Conservation (phyloP, 2,113 vertebrate genomes). For the Callionymus lyra region DNA sequence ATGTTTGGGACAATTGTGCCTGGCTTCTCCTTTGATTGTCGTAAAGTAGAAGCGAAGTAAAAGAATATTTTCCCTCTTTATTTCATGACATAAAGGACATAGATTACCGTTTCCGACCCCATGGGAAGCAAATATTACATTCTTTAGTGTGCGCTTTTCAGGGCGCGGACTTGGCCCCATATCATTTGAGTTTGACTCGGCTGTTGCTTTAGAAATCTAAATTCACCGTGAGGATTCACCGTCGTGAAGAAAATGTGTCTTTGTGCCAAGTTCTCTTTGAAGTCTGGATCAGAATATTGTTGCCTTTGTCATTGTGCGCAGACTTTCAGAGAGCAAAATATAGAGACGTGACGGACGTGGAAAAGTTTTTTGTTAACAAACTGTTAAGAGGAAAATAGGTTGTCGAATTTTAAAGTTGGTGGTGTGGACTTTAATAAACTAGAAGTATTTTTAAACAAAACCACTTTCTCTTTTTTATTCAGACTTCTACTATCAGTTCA, state of each 20-base stretch:
- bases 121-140: slow-evolving; percentile 91
- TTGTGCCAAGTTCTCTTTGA: slow-evolving; percentile 91
- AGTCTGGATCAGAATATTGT: slow-evolving; percentile 86
- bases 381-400: no score
- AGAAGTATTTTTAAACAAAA: no score
- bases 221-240: slow-evolving; percentile 99
- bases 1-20: slow-evolving; percentile 47
- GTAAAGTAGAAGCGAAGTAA: slow-evolving; percentile 48
- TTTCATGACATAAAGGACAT: slow-evolving; percentile 55
- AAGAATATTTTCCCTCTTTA: slow-evolving; percentile 60
- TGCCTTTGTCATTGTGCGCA: slow-evolving; percentile 62
- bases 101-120: slow-evolving; percentile 65
- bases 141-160: slow-evolving; percentile 85
- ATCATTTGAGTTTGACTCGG: slow-evolving; percentile 97
- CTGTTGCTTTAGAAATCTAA: slow-evolving; percentile 98
- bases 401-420: no score
- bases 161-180: slow-evolving; percentile 84
- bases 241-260: slow-evolving; percentile 90
- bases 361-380: no score
- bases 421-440: no score
- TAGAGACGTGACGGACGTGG: no score
- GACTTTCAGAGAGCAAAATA: no score
- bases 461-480: no score
- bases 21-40: slow-evolving; percentile 60
- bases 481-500: no score